Percentiles rank a stretch among this genome's conserved stretches.
Evolutionary conservation across 2,888 invertebrate species (phyloP).

Genomic region (Xylophagus ater): DNA sequence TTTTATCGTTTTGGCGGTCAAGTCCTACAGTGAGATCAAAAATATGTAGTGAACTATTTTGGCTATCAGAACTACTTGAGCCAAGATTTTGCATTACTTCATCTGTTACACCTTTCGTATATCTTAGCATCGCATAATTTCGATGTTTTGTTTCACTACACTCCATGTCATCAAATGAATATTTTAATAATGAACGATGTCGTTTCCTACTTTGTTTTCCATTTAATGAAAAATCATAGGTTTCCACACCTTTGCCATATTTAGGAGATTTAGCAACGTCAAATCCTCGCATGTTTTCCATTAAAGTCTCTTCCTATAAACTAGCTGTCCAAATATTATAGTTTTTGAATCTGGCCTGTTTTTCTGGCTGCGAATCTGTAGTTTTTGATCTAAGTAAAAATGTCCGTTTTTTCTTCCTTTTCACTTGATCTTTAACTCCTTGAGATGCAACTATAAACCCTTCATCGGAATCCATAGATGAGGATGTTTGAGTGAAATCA

Average conservation of each 20-base stretch:
- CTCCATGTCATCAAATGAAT: slow-evolving; percentile 9
- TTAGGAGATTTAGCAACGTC: slow-evolving; percentile 56
- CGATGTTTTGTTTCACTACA: slow-evolving; percentile 22
- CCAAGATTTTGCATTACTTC: slow-evolving; percentile 33
- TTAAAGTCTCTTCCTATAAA: slow-evolving; percentile 66
- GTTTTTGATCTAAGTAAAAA: neutral
- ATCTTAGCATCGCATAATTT: slow-evolving; percentile 25
- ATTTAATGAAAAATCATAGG: slow-evolving; percentile 60
- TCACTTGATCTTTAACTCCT: slow-evolving; percentile 13
- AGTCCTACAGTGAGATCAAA: slow-evolving; percentile 45
- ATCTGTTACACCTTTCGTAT: slow-evolving; percentile 22
- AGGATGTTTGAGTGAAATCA: slow-evolving; percentile 27
- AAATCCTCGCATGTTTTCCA: slow-evolving; percentile 65
- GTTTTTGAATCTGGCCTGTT: slow-evolving; percentile 45
- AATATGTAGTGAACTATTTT: slow-evolving; percentile 40
- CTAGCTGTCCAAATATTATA: slow-evolving; percentile 69
- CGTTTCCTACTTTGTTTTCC: slow-evolving; percentile 36
- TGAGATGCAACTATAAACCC: slow-evolving; percentile 25
- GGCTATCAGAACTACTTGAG: slow-evolving; percentile 42
- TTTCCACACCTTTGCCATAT: slow-evolving; percentile 59
- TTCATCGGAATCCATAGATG: slow-evolving; percentile 29
- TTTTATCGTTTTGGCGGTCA: slow-evolving; percentile 45
- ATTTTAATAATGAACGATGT: neutral
- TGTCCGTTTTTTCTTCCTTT: slow-evolving; percentile 24
- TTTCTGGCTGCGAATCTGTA: too few species aligned